phyloP scores from a whole-genome alignment of 2,888 invertebrate genomes.

The Salpingus planirostris region DNA sequence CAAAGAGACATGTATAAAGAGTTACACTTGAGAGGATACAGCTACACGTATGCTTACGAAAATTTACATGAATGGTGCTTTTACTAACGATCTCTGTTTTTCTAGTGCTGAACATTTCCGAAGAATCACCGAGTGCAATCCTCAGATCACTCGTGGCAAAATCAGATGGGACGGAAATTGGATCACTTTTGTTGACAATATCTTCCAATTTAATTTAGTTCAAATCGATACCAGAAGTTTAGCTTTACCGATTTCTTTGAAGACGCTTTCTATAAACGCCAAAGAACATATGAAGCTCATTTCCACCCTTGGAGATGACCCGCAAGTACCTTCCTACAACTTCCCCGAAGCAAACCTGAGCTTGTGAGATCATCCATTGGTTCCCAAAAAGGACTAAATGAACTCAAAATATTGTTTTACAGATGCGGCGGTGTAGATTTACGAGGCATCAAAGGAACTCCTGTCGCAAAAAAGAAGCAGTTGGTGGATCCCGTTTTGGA shows the following conservation, averaged over 20 bases:
- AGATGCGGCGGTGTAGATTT: constrained; percentile 71
- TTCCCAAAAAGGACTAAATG: too few relatives aligned
- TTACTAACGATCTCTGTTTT: too few relatives aligned
- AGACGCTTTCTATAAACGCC: constrained; percentile 44
- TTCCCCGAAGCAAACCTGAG: neutral
- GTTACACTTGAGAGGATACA: constrained; percentile 60
- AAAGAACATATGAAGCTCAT: constrained; percentile 30
- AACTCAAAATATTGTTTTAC: too few relatives aligned
- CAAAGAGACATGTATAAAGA: constrained; percentile 60
- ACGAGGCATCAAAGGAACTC: constrained; percentile 65
- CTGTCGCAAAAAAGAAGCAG: constrained; percentile 59
- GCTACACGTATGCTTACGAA: constrained; percentile 29
- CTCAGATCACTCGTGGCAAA: constrained; percentile 14
- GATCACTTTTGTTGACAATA: constrained; percentile 81
- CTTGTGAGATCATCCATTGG: too few relatives aligned
- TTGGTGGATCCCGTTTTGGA: constrained; percentile 71
- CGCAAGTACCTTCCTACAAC: neutral
- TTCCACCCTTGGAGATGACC: constrained; percentile 24
- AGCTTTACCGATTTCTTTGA: constrained; percentile 54
- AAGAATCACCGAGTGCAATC: constrained; percentile 20
- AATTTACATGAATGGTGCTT: neutral
- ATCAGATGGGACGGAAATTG: constrained; percentile 50
- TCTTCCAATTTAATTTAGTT: constrained; percentile 68
- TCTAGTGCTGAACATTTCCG: constrained; percentile 16
- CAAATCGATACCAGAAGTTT: constrained; percentile 48